Percentiles rank a stretch among this genome's conserved stretches.
phyloP scores from a whole-genome alignment of 2,888 invertebrate species.

The Drosophila peninsularis region DNA sequence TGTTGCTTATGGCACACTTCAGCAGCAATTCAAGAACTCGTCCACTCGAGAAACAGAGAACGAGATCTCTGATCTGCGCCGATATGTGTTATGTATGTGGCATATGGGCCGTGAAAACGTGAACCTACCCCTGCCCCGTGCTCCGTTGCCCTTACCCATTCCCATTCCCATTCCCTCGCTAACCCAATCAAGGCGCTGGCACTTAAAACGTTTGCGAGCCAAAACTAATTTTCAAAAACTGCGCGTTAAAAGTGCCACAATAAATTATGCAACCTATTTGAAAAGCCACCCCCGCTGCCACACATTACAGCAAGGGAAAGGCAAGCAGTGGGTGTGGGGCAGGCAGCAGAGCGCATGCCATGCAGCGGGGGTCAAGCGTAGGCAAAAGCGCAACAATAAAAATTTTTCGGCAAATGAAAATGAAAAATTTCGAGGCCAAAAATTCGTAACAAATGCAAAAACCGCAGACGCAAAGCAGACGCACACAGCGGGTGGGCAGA shows the following conservation, averaged over 20 bases:
- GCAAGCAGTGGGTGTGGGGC: neutral
- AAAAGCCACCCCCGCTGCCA: conserved; percentile 47
- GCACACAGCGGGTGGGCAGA: conserved; percentile 3
- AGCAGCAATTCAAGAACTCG: conserved; percentile 25
- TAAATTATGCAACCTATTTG: conserved; percentile 68
- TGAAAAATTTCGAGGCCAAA: conserved; percentile 26
- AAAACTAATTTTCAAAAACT: conserved; percentile 64
- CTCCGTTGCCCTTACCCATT: neutral
- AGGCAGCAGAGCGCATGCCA: conserved; percentile 41
- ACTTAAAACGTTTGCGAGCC: conserved; percentile 49
- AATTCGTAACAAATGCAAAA: conserved; percentile 44
- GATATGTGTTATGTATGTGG: conserved; percentile 33
- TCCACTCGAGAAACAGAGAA: conserved; percentile 21
- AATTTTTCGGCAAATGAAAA: conserved; percentile 14
- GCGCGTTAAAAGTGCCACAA: conserved; percentile 74
- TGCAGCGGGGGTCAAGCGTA: conserved; percentile 45
- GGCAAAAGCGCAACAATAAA: conserved; percentile 35
- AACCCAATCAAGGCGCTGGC: conserved; percentile 48
- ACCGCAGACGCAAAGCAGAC: conserved; percentile 45
- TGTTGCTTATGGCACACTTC: conserved; percentile 45
- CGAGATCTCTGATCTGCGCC: conserved; percentile 42
- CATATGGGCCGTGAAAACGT: conserved; percentile 48
- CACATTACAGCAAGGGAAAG: neutral
- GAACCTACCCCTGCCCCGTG: conserved; percentile 9
- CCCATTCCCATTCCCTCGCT: neutral